phyloP scores from a whole-genome alignment of 2,797 vertebrate genomes.

The Phoxinus dragarum region DNA sequence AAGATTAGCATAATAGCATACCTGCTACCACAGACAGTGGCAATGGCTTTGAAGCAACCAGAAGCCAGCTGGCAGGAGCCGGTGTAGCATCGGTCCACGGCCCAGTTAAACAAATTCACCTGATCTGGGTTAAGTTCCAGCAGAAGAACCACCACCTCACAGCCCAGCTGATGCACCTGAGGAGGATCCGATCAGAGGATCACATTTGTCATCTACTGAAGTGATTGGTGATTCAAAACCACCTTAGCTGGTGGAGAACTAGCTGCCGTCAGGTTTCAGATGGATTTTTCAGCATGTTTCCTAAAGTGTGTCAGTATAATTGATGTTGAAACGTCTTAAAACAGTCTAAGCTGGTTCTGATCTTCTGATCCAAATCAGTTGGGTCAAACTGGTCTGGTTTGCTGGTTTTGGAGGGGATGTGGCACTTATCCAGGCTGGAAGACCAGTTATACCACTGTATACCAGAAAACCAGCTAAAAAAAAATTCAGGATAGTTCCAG shows the following conservation, averaged over 20 bases:
- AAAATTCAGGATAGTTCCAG: too few relatives aligned
- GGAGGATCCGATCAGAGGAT: neutral
- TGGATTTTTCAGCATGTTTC: neutral
- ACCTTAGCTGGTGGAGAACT: neutral
- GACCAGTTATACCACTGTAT: too few relatives aligned
- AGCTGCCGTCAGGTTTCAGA: neutral
- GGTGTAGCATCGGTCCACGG: conserved; percentile 97
- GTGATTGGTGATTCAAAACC: neutral
- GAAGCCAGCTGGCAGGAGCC: conserved; percentile 96
- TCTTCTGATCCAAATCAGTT: too few relatives aligned
- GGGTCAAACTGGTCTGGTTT: neutral
- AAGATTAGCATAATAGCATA: too few relatives aligned
- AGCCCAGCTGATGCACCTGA: conserved; percentile 96
- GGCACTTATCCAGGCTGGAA: too few relatives aligned
- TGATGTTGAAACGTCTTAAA: too few relatives aligned
- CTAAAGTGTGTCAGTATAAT: too few relatives aligned
- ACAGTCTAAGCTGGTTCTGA: too few relatives aligned
- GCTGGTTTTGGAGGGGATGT: neutral
- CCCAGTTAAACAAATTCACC: conserved; percentile 97
- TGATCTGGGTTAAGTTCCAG: conserved; percentile 97
- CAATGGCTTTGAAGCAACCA: conserved; percentile 98
- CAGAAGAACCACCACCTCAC: conserved; percentile 95
- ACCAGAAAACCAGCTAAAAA: too few relatives aligned
- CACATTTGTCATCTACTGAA: neutral
- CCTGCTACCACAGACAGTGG: conserved; percentile 97